A percentile compares a stretch with the other conserved stretches of the same genome.
These are phyloP conservation scores for Arctopsyche grandis DNA, from an alignment of 1,140 invertebrate species.

Conservation along the genomic window DNA sequence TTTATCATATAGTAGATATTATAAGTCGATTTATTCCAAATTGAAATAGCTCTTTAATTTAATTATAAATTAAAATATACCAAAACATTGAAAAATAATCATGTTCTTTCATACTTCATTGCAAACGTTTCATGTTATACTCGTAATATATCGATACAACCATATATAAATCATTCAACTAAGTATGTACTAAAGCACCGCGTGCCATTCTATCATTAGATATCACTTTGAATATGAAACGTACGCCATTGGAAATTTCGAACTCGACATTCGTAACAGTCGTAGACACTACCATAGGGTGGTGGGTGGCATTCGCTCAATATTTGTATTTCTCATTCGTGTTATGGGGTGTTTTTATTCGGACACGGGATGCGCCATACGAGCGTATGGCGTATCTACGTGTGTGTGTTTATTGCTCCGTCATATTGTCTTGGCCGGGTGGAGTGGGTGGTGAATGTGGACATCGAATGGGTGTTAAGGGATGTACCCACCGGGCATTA, in stretches of 20 bases:
- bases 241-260: neutral
- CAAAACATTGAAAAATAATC: too few relatives aligned
- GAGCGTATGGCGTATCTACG: neutral
- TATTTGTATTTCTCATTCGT: constrained; percentile 28
- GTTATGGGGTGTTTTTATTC: constrained; percentile 1
- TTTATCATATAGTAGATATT: too few relatives aligned
- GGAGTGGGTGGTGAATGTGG: neutral
- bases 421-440: constrained; percentile 43
- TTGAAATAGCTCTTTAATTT: too few relatives aligned
- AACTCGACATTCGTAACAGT: neutral
- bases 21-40: too few relatives aligned
- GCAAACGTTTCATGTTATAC: too few relatives aligned
- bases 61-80: too few relatives aligned
- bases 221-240: neutral
- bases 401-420: neutral
- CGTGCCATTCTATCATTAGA: neutral
- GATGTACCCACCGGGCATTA: constrained; percentile 22
- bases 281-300: neutral
- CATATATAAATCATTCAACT: too few relatives aligned
- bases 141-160: too few relatives aligned
- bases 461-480: constrained; percentile 2
- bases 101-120: too few relatives aligned
- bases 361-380: constrained; percentile 8
- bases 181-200: neutral
- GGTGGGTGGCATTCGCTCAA: neutral